Evolutionary conservation across 2,888 invertebrate species (phyloP).

Genomic region (Scaptomyza caliginosa): DNA sequence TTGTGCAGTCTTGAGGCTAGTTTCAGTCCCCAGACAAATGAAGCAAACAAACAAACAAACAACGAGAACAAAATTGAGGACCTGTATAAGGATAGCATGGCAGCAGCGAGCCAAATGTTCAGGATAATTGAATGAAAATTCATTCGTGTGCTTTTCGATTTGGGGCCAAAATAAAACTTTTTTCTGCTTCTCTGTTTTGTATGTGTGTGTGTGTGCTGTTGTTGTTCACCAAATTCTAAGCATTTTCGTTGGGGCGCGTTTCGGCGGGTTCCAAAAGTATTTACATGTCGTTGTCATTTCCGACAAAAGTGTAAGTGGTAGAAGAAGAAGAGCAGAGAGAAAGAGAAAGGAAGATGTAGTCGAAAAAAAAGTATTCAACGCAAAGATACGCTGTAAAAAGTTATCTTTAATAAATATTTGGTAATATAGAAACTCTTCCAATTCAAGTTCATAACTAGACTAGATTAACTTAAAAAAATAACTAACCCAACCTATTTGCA

Average conservation of each 20-base stretch:
- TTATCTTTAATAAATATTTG: background rate
- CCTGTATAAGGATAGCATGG: conserved; percentile 10
- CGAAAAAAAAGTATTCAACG: background rate
- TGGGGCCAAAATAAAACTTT: conserved; percentile 53
- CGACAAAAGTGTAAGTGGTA: conserved; percentile 1
- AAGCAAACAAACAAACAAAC: conserved; percentile 61
- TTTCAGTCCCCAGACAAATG: conserved; percentile 71
- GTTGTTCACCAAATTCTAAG: conserved; percentile 50
- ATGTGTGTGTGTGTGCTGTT: conserved; percentile 10
- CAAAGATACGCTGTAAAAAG: background rate
- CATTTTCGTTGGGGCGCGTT: conserved; percentile 41
- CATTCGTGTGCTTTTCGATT: conserved; percentile 78
- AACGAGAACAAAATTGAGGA: conserved; percentile 1
- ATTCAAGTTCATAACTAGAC: too few species aligned
- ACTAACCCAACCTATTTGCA: too few species aligned
- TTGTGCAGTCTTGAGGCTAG: conserved; percentile 66
- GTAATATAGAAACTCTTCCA: background rate
- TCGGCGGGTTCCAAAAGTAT: conserved; percentile 51
- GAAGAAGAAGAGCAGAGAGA: background rate
- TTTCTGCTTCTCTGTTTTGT: conserved; percentile 2
- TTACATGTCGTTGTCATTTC: conserved; percentile 72
- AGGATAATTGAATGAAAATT: conserved; percentile 78
- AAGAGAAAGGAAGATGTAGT: background rate
- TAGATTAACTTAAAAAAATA: too few species aligned
- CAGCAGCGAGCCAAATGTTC: conserved; percentile 59